Evolutionary conservation across 2,797 vertebrate species (phyloP), one percentile per base, ranked within the genome.

Genomic region (Sebastes diploproa): DNA sequence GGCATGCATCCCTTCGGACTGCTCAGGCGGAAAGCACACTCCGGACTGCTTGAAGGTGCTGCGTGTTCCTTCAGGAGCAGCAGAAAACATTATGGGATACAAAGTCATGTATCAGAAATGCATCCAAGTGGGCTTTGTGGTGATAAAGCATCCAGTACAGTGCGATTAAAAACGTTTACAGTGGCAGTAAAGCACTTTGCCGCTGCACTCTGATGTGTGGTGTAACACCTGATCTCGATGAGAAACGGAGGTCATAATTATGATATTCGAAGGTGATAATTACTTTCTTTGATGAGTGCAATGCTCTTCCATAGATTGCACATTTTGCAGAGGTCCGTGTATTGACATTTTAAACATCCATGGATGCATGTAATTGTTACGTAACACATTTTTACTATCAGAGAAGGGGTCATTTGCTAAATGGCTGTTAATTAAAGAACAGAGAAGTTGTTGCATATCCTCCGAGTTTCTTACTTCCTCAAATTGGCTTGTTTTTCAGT

Each of bases 401-500:
- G 2, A 46, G 14, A 46, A 46, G 13, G 42, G 6, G 54, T 36
- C 5, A 69, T 69, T 58, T 70, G 30, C 54, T 38, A 32, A 22
- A 14, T 38, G 16, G 16, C 6, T 3, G 22, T 36, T 16, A 56
- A 9, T 58, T 58, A 13, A 38, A 69, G 3, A 23, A 25, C 13
- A 56, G 25, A 72, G 54, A 75, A 22, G 36, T 14, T 38, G 23
- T 59, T 74, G 34, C 30, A 2, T n/a, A 36, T 4, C 16, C 20
- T 76, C 4, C 2, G 62, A 86, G 27, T 69, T 67, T 84, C 61
- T 71, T 50, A 75, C 73, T 90, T 93, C 86, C 83, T 87, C 78
- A 34, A 72, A 4, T 36, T 0, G 12, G 7, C 55, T 1, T 32
- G 10, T 69, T 9, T 54, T 42, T 59, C 1, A 64, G 10, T 70